Percentiles rank a stretch among this genome's conserved stretches.
Conservation (phyloP, 2,888 invertebrate genomes). For the Brachyptera risi region DNA sequence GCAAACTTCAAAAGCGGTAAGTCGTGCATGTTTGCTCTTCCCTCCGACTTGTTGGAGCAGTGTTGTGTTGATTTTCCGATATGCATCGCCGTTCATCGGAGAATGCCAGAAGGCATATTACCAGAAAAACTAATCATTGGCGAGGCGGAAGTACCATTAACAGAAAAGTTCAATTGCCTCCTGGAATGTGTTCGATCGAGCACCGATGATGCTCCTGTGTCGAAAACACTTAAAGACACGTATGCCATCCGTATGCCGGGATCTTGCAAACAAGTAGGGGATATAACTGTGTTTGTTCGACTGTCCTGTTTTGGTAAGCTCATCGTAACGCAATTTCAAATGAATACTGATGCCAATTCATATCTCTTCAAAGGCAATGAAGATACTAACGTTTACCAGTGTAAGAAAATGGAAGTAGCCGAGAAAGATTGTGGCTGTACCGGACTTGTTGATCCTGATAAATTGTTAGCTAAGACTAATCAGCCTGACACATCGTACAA, state of each 20-base stretch:
- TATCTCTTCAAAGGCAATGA: conserved; percentile 24
- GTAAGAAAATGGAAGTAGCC: conserved; percentile 18
- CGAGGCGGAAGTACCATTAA: conserved; percentile 5
- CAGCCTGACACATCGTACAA: neutral
- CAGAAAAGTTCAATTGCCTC: neutral
- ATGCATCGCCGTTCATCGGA: conserved; percentile 16
- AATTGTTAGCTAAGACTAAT: neutral
- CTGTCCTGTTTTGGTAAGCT: conserved; percentile 27
- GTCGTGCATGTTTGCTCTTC: conserved; percentile 26
- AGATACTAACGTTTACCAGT: conserved; percentile 17
- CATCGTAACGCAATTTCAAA: conserved; percentile 28
- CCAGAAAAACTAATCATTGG: conserved; percentile 24
- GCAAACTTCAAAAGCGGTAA: conserved; percentile 26
- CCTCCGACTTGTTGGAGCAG: neutral
- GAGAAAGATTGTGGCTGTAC: conserved; percentile 10
- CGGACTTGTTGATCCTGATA: conserved; percentile 1
- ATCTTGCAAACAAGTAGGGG: conserved; percentile 17
- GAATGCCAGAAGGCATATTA: conserved; percentile 16
- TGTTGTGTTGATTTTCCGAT: conserved; percentile 10
- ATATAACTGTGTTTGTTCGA: conserved; percentile 24
- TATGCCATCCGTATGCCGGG: conserved; percentile 5
- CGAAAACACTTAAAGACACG: conserved; percentile 21
- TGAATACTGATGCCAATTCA: conserved; percentile 23
- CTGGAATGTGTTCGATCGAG: neutral
- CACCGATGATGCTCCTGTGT: conserved; percentile 5